These are phyloP conservation scores for Bungarus multicinctus DNA, from an alignment of 2,113 vertebrate species.

Conservation along the genomic window DNA sequence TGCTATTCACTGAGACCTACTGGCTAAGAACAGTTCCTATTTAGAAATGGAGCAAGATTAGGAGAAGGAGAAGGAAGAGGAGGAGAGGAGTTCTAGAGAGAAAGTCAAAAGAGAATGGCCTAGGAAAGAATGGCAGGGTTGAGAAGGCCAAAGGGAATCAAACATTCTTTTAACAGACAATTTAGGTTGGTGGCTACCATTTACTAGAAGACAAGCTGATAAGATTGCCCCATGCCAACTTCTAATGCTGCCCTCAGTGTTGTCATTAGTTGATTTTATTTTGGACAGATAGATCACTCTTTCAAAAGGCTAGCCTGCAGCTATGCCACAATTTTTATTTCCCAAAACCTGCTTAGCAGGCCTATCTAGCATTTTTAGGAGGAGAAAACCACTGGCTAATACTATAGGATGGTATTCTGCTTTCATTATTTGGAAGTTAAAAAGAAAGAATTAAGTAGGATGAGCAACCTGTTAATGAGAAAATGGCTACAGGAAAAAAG, in stretches of 20 bases:
- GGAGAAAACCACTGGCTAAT: not conserved
- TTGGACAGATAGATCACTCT: not conserved
- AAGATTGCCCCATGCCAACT: not conserved
- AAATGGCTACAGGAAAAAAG: not conserved
- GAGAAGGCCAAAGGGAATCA: not conserved
- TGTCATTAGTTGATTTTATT: not conserved
- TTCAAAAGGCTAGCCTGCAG: not conserved
- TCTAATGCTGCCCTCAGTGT: not conserved
- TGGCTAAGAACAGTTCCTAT: not conserved
- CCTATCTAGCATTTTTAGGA: not conserved
- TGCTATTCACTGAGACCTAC: not conserved
- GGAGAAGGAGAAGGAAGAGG: too few relatives aligned
- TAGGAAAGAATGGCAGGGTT: not conserved
- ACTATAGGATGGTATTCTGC: not conserved
- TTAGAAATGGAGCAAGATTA: not conserved
- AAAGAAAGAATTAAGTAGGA: not conserved
- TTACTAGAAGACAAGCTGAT: not conserved
- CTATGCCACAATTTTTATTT: not conserved
- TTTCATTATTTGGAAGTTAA: not conserved
- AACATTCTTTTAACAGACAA: not conserved
- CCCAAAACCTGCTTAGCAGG: not conserved
- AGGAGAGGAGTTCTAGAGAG: not conserved
- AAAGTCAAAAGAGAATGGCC: not conserved
- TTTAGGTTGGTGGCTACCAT: not conserved
- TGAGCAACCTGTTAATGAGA: not conserved